A percentile compares a stretch with the other conserved stretches of the same genome.
These are phyloP conservation scores for Phyllostomus discolor DNA, from an alignment of 2,113 vertebrate genomes.

Conservation along the genomic window DNA sequence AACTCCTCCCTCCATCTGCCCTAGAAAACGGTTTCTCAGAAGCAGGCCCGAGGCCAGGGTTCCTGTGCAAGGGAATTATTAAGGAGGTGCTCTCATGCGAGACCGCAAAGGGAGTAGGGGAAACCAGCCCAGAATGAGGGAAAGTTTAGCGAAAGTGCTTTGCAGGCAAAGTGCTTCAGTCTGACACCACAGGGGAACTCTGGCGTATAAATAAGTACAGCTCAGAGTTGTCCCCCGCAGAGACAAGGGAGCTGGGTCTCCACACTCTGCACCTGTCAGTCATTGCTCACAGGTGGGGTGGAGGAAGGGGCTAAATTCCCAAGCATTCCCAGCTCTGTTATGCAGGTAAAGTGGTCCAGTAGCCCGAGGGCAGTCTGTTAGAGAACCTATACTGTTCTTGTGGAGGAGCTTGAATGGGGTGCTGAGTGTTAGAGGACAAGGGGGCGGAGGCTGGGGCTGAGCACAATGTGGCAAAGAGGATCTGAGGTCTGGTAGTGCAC, in stretches of 20 bases:
- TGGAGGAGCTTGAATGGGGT: neutral
- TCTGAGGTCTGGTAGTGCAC: neutral
- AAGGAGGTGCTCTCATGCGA: neutral
- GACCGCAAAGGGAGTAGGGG: neutral
- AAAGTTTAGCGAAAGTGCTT: neutral
- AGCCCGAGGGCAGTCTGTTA: neutral
- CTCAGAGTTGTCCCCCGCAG: neutral
- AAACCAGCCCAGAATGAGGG: neutral
- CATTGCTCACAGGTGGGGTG: neutral
- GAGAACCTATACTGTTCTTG: neutral
- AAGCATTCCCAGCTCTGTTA: neutral
- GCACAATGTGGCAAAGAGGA: neutral
- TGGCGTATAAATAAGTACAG: neutral
- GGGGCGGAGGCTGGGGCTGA: neutral
- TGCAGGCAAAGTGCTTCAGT: neutral
- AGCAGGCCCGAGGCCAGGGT: neutral
- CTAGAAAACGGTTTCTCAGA: slow-evolving; percentile 1
- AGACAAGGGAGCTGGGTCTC: neutral
- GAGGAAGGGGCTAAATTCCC: neutral
- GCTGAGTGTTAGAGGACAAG: neutral
- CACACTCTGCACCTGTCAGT: neutral
- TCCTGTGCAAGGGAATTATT: neutral
- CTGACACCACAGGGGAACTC: no score
- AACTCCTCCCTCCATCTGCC: neutral
- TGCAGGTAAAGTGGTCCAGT: neutral